Evolutionary conservation across 2,797 vertebrate species (phyloP).

Genomic region (Eulemur coronatus): DNA sequence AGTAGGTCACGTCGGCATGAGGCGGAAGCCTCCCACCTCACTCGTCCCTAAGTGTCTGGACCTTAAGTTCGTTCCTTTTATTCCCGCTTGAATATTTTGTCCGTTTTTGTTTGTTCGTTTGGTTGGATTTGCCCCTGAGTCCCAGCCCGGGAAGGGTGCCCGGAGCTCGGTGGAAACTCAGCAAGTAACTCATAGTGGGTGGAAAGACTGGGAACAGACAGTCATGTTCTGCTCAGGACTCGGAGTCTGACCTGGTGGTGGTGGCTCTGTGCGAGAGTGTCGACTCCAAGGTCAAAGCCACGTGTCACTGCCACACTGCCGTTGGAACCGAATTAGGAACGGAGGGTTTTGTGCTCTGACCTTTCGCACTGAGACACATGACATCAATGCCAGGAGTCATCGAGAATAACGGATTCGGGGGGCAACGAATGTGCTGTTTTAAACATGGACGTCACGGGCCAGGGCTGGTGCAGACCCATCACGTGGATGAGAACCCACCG

Average conservation of each 20-base stretch:
- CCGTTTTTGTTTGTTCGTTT: neutral
- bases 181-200: neutral
- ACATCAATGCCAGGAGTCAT: neutral
- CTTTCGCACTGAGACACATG: neutral
- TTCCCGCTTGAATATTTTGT: neutral
- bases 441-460: neutral
- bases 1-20: neutral
- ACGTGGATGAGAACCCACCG: slow-evolving; percentile 6
- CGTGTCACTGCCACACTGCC: accelerated
- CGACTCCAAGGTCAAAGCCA: neutral
- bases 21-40: neutral
- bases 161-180: neutral
- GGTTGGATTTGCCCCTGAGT: neutral
- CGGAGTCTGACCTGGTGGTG: neutral
- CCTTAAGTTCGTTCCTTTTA: neutral
- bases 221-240: neutral
- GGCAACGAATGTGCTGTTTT: neutral
- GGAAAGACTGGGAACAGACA: neutral
- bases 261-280: neutral
- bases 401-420: neutral
- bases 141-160: neutral
- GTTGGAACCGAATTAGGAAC: neutral
- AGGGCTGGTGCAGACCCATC: neutral
- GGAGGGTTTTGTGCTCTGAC: neutral
- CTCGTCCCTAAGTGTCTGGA: neutral